Conservation (phyloP, 92 coral and sea anemone species). For the Porites rus region DNA sequence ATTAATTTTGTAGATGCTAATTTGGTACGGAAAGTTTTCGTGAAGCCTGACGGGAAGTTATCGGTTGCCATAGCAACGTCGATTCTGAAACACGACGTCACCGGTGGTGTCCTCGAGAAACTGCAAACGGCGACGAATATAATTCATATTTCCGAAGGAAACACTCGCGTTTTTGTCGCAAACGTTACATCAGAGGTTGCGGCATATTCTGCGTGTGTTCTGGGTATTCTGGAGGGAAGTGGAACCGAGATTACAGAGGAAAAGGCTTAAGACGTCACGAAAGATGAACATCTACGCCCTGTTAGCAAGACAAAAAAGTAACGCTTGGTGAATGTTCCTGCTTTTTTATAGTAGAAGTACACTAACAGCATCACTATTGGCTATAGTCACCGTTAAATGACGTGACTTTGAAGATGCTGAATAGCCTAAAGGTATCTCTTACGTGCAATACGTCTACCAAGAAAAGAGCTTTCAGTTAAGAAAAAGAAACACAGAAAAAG, state of each 20-base stretch:
- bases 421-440: too few species aligned
- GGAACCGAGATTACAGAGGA: slow-evolving; percentile 65
- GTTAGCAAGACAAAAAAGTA: too few species aligned
- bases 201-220: slow-evolving; percentile 64
- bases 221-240: slow-evolving; percentile 53
- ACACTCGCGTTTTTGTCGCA: slow-evolving; percentile 72
- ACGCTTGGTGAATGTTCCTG: too few species aligned
- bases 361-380: too few species aligned
- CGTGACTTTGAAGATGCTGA: too few species aligned
- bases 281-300: background rate
- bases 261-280: background rate
- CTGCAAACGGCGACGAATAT: slow-evolving; percentile 77
- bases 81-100: slow-evolving; percentile 76
- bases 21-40: slow-evolving; percentile 62
- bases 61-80: slow-evolving; percentile 79
- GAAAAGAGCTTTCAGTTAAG: too few species aligned
- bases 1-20: slow-evolving; percentile 54
- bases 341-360: too few species aligned
- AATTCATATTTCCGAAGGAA: slow-evolving; percentile 56
- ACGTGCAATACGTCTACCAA: too few species aligned
- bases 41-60: slow-evolving; percentile 64
- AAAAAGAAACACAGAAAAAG: too few species aligned
- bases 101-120: slow-evolving; percentile 85
- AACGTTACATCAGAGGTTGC: slow-evolving; percentile 55
- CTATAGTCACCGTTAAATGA: too few species aligned